These are phyloP conservation scores for Phalacrocorax aristotelis DNA, from an alignment of 2,113 vertebrate genomes.

Conservation along the genomic window DNA sequence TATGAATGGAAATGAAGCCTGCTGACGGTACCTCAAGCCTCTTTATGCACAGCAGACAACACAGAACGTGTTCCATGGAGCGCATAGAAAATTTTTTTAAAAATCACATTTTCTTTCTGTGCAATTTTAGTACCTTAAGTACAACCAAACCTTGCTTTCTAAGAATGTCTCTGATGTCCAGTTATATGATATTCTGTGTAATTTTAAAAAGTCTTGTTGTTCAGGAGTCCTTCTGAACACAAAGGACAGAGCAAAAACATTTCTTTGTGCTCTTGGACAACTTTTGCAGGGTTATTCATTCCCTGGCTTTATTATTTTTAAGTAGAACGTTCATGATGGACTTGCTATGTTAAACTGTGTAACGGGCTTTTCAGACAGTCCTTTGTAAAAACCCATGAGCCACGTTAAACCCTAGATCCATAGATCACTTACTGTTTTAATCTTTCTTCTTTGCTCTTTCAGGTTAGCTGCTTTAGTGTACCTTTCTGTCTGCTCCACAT, in stretches of 20 bases:
- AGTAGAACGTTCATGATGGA: neutral
- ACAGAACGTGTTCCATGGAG: neutral
- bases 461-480: neutral
- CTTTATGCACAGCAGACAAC: neutral
- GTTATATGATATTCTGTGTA: neutral
- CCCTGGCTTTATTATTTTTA: neutral
- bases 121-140: neutral
- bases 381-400: neutral
- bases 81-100: neutral
- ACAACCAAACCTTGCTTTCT: neutral
- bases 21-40: neutral
- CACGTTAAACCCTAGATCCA: neutral
- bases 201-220: slow-evolving; percentile 4
- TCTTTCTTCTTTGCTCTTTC: neutral
- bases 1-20: neutral
- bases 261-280: neutral
- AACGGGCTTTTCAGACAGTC: neutral
- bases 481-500: neutral
- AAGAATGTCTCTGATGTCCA: neutral
- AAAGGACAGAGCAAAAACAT: neutral
- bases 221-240: neutral
- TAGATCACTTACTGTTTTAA: neutral
- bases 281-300: neutral
- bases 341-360: neutral
- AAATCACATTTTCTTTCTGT: neutral